Conservation (phyloP, 2,113 vertebrate genomes). For the Trinectes maculatus region DNA sequence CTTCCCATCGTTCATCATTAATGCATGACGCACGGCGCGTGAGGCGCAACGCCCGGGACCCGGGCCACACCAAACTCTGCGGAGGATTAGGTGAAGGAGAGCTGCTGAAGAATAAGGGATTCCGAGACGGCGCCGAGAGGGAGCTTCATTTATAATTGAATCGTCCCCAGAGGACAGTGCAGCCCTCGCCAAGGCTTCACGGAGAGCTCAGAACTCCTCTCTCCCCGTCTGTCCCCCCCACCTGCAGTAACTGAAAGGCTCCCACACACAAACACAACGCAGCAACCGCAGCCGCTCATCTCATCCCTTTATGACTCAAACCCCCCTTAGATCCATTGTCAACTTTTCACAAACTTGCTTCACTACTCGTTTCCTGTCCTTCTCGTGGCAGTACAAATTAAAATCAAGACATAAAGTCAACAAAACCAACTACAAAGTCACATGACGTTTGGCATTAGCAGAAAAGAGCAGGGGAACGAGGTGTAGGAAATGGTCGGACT, state of each 20-base stretch:
- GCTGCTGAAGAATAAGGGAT: conserved; percentile 74
- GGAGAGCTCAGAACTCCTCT: conserved; percentile 49
- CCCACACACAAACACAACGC: conserved; percentile 50
- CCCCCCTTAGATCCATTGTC: conserved; percentile 48
- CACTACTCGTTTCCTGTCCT: no score
- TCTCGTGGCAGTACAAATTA: no score
- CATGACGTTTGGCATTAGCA: background rate
- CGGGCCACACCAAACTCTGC: conserved; percentile 64
- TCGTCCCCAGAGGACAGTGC: conserved; percentile 70
- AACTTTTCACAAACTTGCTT: conserved; percentile 59
- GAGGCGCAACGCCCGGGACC: conserved; percentile 62
- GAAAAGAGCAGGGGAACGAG: no score
- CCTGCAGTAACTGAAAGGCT: conserved; percentile 44
- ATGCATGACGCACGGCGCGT: conserved; percentile 68
- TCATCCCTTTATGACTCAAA: conserved; percentile 65
- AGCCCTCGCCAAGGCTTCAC: conserved; percentile 65
- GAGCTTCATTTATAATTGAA: conserved; percentile 83
- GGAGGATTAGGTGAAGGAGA: conserved; percentile 77
- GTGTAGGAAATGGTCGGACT: no score
- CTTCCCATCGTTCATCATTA: conserved; percentile 74
- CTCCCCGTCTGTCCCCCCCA: conserved; percentile 13
- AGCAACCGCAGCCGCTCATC: conserved; percentile 61
- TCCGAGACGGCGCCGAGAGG: conserved; percentile 76
- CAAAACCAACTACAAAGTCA: no score
- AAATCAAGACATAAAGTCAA: no score